Conservation (phyloP, 2,888 invertebrate genomes). For the Drosophila birchii region DNA sequence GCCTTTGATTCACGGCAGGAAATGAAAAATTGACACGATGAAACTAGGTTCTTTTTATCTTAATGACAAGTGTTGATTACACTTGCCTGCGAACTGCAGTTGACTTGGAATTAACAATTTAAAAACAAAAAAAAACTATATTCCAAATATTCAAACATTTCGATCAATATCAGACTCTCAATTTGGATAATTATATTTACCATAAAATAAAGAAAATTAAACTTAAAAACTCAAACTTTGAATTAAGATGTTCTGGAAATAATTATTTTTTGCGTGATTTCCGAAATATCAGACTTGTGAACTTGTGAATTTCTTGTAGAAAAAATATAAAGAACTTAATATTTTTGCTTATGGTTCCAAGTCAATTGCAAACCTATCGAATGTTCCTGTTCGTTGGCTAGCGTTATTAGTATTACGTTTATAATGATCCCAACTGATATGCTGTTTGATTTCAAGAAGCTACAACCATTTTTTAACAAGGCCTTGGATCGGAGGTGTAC, state of each 20-base stretch:
- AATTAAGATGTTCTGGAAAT: too few relatives aligned
- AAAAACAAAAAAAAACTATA: too few relatives aligned
- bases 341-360: neutral
- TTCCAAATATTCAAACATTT: neutral
- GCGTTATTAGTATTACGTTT: slow-evolving; percentile 31
- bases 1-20: neutral
- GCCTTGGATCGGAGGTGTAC: slow-evolving; percentile 39
- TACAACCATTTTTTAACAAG: slow-evolving; percentile 65
- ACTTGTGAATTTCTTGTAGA: neutral
- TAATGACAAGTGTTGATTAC: neutral
- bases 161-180: neutral
- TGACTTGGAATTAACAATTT: slow-evolving; percentile 1
- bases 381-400: slow-evolving; percentile 13
- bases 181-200: neutral
- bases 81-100: neutral
- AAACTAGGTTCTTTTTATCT: neutral
- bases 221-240: neutral
- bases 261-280: too few relatives aligned
- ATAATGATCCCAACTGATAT: slow-evolving; percentile 77
- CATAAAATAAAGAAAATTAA: too few relatives aligned
- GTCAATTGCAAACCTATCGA: slow-evolving; percentile 4
- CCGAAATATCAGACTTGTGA: neutral
- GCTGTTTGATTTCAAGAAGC: slow-evolving; percentile 73
- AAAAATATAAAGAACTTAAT: neutral
- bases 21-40: slow-evolving; percentile 10